Conservation (phyloP, 1,140 invertebrate genomes). For the Ceratosolen fusciceps region DNA sequence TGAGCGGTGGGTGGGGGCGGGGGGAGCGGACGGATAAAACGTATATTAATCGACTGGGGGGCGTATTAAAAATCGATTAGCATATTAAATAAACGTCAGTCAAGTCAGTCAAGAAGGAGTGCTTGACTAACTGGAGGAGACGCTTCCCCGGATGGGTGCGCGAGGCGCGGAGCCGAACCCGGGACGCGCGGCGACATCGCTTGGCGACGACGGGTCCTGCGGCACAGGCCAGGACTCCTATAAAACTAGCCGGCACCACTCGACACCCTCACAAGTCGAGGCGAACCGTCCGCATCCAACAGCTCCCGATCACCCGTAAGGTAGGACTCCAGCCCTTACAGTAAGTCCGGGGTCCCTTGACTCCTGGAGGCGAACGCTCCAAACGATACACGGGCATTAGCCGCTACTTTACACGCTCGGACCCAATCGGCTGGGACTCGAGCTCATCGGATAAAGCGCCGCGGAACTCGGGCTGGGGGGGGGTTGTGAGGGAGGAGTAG, state of each 20-base stretch:
- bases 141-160: not conserved
- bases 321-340: not conserved
- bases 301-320: constrained; percentile 5
- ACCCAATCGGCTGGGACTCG: no score
- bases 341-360: not conserved
- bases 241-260: constrained; percentile 20
- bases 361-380: no score
- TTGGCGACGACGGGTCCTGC: constrained; percentile 59
- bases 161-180: not conserved
- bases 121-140: constrained; percentile 48
- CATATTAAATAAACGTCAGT: constrained; percentile 28
- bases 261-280: constrained; percentile 30
- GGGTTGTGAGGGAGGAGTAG: not conserved
- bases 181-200: constrained; percentile 21
- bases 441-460: no score
- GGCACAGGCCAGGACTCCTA: not conserved
- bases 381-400: no score
- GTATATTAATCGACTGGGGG: constrained; percentile 4
- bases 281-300: not conserved
- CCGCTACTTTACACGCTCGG: no score
- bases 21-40: not conserved
- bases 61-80: no score
- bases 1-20: not conserved
- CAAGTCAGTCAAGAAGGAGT: constrained; percentile 48
- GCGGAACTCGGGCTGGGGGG: no score